Base-by-base conservation (phyloP, 1,140 invertebrate genomes). In the Euschistus heros region DNA sequence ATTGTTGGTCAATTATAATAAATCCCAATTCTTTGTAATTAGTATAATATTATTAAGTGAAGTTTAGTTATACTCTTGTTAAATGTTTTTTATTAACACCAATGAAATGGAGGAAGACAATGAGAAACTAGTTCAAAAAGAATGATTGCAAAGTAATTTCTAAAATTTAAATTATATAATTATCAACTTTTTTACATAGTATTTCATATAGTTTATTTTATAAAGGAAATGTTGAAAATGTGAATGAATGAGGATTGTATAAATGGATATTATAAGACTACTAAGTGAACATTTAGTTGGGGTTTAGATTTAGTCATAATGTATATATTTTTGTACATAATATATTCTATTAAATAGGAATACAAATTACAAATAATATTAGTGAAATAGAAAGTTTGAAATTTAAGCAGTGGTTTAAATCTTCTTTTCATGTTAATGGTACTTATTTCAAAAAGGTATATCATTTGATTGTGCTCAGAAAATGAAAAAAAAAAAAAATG, bases 251-350 rank as follows among this genome's bases (percentile, higher is more conserved):
- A 59, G n/a, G 6, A 59, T 22, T 26, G 26, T 59, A 59, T 59
- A 59, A 27, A 24, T 59, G 24, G n/a, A 59, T 59, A 59, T 59
- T 59, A 59, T 27, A 59, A 33, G 30, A 27, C 30, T 59, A 33
- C 24, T 59, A 27, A 59, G 55, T 59, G 30, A 59, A 22, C 24
- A 59, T 59, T 59, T 24, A 50, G 24, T 59, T 59, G 55, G 55
- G 55, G 55, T 59, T 59, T 50, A 50, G 47, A 59, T n/a, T 59
- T 59, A 59, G 55, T 26, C 30, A 27, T 59, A 59, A 33, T 59
- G 55, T 59, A 33, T 59, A 59, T 59, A 59, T 59, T 59, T 59
- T 59, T 59, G 55, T 59, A 59, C 30, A 59, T 59, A 59, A 22
- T 27, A 27, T 59, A 59, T 59, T 59, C 24, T 59, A 59, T 59